phyloP scores from a whole-genome alignment of 53 echinoderm and acorn worm species.

The Zoroaster sp. region DNA sequence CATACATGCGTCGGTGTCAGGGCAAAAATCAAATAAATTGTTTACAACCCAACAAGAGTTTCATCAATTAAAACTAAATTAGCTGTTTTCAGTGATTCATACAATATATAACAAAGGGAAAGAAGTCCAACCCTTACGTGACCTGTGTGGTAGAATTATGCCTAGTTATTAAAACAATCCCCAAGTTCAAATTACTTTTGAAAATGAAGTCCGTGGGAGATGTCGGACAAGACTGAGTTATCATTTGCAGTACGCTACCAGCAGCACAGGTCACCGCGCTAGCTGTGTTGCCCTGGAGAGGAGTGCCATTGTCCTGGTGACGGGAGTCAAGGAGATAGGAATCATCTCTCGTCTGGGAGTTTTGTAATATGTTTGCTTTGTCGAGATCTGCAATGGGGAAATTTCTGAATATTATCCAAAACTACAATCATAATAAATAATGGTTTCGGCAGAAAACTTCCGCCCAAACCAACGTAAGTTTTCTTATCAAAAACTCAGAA shows the following conservation, averaged over 20 bases:
- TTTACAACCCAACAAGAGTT: too few species aligned
- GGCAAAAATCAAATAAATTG: too few species aligned
- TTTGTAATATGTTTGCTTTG: not conserved
- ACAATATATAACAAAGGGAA: too few species aligned
- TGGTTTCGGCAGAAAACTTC: too few species aligned
- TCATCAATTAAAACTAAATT: too few species aligned
- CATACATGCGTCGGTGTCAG: too few species aligned
- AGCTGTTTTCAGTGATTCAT: too few species aligned
- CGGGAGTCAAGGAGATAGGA: slow-evolving; percentile 35
- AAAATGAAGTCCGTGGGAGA: slow-evolving; percentile 45
- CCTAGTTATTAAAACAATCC: not conserved
- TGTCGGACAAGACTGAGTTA: slow-evolving; percentile 30
- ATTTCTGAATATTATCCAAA: not conserved
- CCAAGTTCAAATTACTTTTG: slow-evolving; percentile 20
- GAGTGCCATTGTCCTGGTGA: slow-evolving; percentile 57
- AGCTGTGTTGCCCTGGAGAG: slow-evolving; percentile 74
- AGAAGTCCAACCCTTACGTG: too few species aligned
- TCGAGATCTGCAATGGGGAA: slow-evolving; percentile 14
- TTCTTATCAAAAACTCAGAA: too few species aligned
- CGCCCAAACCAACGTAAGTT: too few species aligned
- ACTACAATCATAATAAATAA: too few species aligned
- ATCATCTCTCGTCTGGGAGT: slow-evolving; percentile 19
- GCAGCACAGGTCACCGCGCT: slow-evolving; percentile 57
- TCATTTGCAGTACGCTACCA: slow-evolving; percentile 27
- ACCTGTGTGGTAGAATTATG: too few species aligned